Evolutionary conservation across 2,797 vertebrate genomes (phyloP), one percentile per base, ranked within the genome.

Genomic region (Crenuchus spilurus): DNA sequence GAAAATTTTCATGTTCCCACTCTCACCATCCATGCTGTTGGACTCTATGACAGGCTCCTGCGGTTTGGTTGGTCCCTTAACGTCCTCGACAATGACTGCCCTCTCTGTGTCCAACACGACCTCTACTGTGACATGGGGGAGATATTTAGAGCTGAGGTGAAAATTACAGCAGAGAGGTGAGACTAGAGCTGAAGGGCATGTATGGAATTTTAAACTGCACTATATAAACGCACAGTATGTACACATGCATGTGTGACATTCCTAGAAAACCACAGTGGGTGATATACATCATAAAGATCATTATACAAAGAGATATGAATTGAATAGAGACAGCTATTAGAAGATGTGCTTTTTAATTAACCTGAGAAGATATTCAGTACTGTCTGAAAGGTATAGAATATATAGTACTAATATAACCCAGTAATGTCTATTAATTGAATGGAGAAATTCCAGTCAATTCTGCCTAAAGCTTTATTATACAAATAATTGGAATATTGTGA

Each of bases 71-170:
- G 64, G 26, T 63, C 64, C 51, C 10, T 49, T 51, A 28, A 30
- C 31, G 16, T 74, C 64, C 64, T 74, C 24, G 9, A 31, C 24
- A n/a, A 11, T 18, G 6, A 5, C 35, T 14, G 58, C 20, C 35
- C 49, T 72, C 37, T 4, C 24, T 2, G 30, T n/a, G 9, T 26
- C 30, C 52, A 16, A 26, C 5, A 14, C 24, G 70, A 74, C 73
- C 55, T 76, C 55, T 61, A 46, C 67, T 78, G 76, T 61, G 57
- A 76, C 58, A 66, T 31, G 51, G n/a, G 55, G 44, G 30, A 83
- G 79, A 78, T 65, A 80, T 86, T 86, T 78, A 72, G 65, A 76
- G 64, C 33, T 7, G 20, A 37, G 44, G 70, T 81, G 80, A 76
- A 78, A 82, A 84, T 82, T 82, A 49, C 51, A 74, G 48, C 31